A percentile compares a stretch with the other conserved stretches of the same genome.
Conservation (phyloP, 2,888 invertebrate species). For the Microdon myrmicae region DNA sequence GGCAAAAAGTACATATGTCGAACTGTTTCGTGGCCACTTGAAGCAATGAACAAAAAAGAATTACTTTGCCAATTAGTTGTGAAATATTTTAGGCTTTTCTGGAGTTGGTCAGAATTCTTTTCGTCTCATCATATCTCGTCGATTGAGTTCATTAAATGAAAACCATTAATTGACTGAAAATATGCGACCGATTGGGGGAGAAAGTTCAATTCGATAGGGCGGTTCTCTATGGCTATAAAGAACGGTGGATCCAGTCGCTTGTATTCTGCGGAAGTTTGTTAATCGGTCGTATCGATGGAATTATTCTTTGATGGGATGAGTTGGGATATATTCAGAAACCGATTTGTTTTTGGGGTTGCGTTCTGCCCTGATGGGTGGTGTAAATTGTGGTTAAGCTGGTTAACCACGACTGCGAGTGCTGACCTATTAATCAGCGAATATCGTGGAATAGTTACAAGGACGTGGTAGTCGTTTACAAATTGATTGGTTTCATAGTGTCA, state of each 20-base stretch:
- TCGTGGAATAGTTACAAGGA: conserved; percentile 6
- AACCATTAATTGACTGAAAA: conserved; percentile 48
- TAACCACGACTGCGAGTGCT: conserved; percentile 28
- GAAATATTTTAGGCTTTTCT: conserved; percentile 38
- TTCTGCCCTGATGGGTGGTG: neutral
- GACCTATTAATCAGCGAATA: conserved; percentile 19
- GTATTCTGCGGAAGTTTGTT: too few species aligned
- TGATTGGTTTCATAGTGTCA: too few species aligned
- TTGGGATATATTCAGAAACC: too few species aligned
- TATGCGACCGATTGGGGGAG: conserved; percentile 32
- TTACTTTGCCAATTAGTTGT: conserved; percentile 37
- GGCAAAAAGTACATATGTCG: too few species aligned
- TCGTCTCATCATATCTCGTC: conserved; percentile 18
- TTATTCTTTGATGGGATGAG: too few species aligned
- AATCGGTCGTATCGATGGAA: too few species aligned
- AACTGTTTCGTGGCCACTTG: too few species aligned
- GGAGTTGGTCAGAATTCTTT: conserved; percentile 14
- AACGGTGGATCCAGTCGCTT: conserved; percentile 15
- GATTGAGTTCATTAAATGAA: conserved; percentile 46
- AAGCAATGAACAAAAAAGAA: conserved; percentile 24
- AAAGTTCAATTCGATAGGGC: conserved; percentile 24
- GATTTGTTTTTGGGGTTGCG: too few species aligned
- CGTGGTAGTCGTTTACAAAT: conserved; percentile 14
- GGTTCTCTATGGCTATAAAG: conserved; percentile 12
- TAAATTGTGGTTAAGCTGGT: conserved; percentile 19